These are phyloP conservation scores for Synanthedon andrenaeformis DNA, from an alignment of 2,888 invertebrate genomes.

Conservation along the genomic window DNA sequence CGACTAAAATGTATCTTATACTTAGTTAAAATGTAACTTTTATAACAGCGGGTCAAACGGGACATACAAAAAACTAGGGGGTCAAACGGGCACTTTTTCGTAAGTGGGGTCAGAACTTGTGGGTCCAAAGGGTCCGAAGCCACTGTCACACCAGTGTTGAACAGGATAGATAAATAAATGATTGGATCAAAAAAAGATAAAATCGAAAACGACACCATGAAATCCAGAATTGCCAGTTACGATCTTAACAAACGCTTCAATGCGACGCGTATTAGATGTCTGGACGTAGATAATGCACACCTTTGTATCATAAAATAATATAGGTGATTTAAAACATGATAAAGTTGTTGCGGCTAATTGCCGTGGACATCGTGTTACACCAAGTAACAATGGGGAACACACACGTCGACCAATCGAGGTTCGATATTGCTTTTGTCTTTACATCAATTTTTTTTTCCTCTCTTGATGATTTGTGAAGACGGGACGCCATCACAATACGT, in stretches of 20 bases:
- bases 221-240: constrained; percentile 3
- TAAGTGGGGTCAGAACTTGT: no score
- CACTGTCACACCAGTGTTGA: no score
- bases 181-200: background rate
- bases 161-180: no score
- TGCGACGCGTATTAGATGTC: constrained; percentile 15
- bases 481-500: constrained; percentile 54
- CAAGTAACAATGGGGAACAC: constrained; percentile 38
- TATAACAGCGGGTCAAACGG: no score
- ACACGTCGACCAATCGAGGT: constrained; percentile 54
- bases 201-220: background rate
- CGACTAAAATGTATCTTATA: no score
- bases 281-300: constrained; percentile 17
- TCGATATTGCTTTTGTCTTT: constrained; percentile 55
- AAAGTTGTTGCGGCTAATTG: constrained; percentile 44
- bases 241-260: constrained; percentile 6
- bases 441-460: constrained; percentile 45
- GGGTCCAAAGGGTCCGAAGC: no score
- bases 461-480: constrained; percentile 61
- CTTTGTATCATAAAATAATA: constrained; percentile 8
- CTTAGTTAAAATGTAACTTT: no score
- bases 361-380: constrained; percentile 18
- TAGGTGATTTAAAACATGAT: constrained; percentile 18
- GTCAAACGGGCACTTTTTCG: no score
- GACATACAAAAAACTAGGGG: no score